Evolutionary conservation across 1,140 invertebrate genomes (phyloP), one percentile per base, ranked within the genome.

Genomic region (Drosophila azteca): DNA sequence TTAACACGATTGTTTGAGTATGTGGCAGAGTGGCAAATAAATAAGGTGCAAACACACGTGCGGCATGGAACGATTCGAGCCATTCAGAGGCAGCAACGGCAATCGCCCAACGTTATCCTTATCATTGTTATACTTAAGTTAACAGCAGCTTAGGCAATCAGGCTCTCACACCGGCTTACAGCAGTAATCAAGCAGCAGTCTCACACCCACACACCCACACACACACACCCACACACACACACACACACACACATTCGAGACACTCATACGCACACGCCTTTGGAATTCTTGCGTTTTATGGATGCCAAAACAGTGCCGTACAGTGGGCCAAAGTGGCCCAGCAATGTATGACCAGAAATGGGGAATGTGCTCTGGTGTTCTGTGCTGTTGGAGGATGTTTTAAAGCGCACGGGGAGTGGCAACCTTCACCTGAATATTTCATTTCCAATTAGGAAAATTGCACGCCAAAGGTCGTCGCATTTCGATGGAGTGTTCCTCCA

Each of bases 101-200:
- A 73, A 85, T 81, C 64, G 74, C 61, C 82, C 63, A 57, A 81
- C 69, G 78, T 87, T 85, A 85, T 85, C 82, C 82, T 85, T 82
- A 85, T 85, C 82, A 85, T 85, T 85, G 82, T 85, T 81, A 87
- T 85, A 85, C 81, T 87, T 87, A 85, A 87, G 82, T 87, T 85
- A 85, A 85, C 82, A 85, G 71, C 82, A 85, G 81, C 82, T 87
- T 85, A 85, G 81, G 46, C 61, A 72, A 62, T 58, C 54, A 46
- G 52, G 55, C 43, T 45, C 65, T 49, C 52, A 66, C 51, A 51
- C 61, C 31, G 29, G 67, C 67, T 71, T 71, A 61, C 67, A 69
- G 41, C 70, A 55, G 70, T 81, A 84, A 84, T 84, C 77, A 84
- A 84, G 77, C 77, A 77, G 20, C 59, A 53, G 51, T 24, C 45